Evolutionary conservation across 2,888 invertebrate genomes (phyloP).

Genomic region (Hypomecis atomaria): DNA sequence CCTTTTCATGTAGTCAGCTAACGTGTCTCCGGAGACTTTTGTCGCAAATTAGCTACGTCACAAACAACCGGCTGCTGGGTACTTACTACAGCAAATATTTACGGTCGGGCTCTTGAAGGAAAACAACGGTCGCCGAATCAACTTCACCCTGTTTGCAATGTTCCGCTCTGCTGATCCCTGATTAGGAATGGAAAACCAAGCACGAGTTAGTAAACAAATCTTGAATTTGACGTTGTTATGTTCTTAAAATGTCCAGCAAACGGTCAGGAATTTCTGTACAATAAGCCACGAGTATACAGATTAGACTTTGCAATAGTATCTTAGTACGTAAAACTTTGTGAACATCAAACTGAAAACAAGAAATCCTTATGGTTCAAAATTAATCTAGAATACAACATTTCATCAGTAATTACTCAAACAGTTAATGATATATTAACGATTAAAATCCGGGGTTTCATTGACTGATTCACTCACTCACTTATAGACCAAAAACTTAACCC

Average conservation of each 20-base stretch:
- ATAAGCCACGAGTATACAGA: no score
- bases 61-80: slow-evolving; percentile 22
- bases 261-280: no score
- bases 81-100: slow-evolving; percentile 37
- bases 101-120: slow-evolving; percentile 29
- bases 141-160: slow-evolving; percentile 42
- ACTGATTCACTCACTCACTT: no score
- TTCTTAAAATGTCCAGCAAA: not conserved
- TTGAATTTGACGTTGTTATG: not conserved
- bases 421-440: no score
- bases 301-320: no score
- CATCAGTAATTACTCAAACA: no score
- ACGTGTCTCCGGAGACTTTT: slow-evolving; percentile 28
- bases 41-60: slow-evolving; percentile 29
- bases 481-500: no score
- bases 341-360: not conserved
- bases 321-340: not conserved
- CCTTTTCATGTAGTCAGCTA: slow-evolving; percentile 27
- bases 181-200: slow-evolving; percentile 36
- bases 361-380: not conserved
- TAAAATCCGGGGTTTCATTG: no score
- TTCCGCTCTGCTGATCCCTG: slow-evolving; percentile 36
- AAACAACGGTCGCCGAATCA: slow-evolving; percentile 43
- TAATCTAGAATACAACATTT: no score
- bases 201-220: slow-evolving; percentile 18